phyloP scores from a whole-genome alignment of 2,888 invertebrate genomes.

The Camptogramma bilineatum region DNA sequence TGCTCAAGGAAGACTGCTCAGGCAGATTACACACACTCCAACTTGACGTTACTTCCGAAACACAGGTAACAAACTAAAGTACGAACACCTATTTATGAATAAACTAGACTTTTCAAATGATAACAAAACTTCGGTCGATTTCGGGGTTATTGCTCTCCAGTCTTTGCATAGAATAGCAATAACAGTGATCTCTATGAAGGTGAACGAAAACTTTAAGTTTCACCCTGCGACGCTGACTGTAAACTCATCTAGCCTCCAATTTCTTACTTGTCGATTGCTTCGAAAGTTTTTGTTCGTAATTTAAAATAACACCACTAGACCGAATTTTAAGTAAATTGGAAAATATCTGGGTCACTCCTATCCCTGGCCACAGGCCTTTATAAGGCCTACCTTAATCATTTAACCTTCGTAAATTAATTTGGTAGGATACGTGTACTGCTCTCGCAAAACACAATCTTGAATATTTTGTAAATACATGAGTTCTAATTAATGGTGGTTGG shows the following conservation, averaged over 20 bases:
- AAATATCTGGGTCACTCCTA: slow-evolving; percentile 28
- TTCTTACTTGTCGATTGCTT: slow-evolving; percentile 8
- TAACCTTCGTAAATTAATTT: slow-evolving; percentile 55
- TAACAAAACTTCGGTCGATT: slow-evolving; percentile 17
- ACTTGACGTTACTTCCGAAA: slow-evolving; percentile 93
- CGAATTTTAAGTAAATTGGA: slow-evolving; percentile 29
- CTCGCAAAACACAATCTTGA: slow-evolving; percentile 59
- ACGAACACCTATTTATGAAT: slow-evolving; percentile 4
- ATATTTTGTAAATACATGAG: slow-evolving; percentile 41
- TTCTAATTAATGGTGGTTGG: slow-evolving; percentile 57
- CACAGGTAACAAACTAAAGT: slow-evolving; percentile 73
- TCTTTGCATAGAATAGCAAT: slow-evolving; percentile 17
- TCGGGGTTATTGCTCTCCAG: slow-evolving; percentile 10
- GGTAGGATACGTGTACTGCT: slow-evolving; percentile 56
- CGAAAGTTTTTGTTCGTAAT: slow-evolving; percentile 22
- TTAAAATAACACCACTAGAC: slow-evolving; percentile 24
- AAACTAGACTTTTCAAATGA: slow-evolving; percentile 14
- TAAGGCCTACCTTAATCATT: not conserved
- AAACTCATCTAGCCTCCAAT: slow-evolving; percentile 7
- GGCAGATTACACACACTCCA: slow-evolving; percentile 90
- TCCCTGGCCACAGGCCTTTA: slow-evolving; percentile 24
- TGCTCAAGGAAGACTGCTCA: slow-evolving; percentile 91
- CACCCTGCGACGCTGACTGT: not conserved
- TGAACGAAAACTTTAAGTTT: slow-evolving; percentile 16
- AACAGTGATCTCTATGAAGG: slow-evolving; percentile 17